Evolutionary conservation across 1,140 invertebrate genomes (phyloP).

Genomic region (Sinonovacula constricta): DNA sequence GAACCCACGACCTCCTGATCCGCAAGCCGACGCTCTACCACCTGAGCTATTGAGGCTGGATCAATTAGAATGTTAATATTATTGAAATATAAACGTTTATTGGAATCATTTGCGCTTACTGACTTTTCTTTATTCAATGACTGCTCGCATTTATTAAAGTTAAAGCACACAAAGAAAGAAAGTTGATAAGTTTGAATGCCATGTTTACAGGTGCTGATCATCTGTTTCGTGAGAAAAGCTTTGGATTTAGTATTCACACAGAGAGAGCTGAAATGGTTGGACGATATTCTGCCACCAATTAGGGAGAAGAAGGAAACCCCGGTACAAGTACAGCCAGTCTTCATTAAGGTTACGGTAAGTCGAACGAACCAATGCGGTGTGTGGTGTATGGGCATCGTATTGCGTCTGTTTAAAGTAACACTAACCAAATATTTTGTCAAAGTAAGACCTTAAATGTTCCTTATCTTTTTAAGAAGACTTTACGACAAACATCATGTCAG

Average conservation of each 20-base stretch:
- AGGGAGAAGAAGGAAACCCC: constrained; percentile 60
- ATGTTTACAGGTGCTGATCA: constrained; percentile 89
- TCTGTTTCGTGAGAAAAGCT: constrained; percentile 96
- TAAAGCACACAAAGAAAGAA: not conserved
- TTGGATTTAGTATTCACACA: constrained; percentile 95
- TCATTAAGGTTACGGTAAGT: not conserved
- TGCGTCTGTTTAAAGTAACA: too few relatives aligned
- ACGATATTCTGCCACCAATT: constrained; percentile 95
- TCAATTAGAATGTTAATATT: too few relatives aligned
- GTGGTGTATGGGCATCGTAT: too few relatives aligned
- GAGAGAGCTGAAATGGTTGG: constrained; percentile 95
- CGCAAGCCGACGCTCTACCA: too few relatives aligned
- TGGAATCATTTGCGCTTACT: not conserved
- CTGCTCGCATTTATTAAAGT: not conserved
- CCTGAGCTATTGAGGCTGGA: too few relatives aligned
- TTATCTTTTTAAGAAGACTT: not conserved
- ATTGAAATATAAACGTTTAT: not conserved
- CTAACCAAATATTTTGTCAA: too few relatives aligned
- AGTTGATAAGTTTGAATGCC: constrained; percentile 3
- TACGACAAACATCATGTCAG: not conserved
- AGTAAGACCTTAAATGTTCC: too few relatives aligned
- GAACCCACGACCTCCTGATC: too few relatives aligned
- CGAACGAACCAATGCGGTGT: too few relatives aligned
- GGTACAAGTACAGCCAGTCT: constrained; percentile 30
- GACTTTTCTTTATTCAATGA: not conserved